Base-by-base conservation (phyloP, 23 tunicate species). In the Ciona savignyi region DNA sequence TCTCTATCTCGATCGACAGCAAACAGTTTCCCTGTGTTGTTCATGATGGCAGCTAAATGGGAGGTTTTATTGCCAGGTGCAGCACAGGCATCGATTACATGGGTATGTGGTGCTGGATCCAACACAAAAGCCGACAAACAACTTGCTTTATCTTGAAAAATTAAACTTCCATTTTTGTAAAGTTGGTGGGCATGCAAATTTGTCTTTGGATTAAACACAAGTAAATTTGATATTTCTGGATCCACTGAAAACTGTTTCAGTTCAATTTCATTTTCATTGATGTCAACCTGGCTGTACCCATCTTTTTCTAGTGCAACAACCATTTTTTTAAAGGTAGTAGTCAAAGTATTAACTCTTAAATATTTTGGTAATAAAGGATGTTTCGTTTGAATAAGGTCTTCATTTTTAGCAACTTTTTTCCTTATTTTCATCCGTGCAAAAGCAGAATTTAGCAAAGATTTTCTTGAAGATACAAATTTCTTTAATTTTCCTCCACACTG, bases 41-140 rank as follows among this genome's bases (percentile, higher is more conserved):
- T 33, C 97, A 91, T 91, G 1, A 91, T 25, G 0, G 95, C 77
- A 32, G 99, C 83, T 21, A 94, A 48, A 71, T 94, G 99, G 32
- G 89, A 83, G 9, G 99, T 94, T 79, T 94, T 94, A 35, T 94
- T 94, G 51, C 99, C 99, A 33, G 99, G 99, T 11, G 99, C 99
- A 4, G 99, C 95, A 82, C 95, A 86, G 9, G 95, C 89, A 79
- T 94, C 99, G 25, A 94, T 83, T 3, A 94, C 95, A 63, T 48
- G 32, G n/a, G 74, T 34, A 34, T 70, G 67, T 32, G 67, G 56
- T 22, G 70, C 35, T 65, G 99, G 99, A 34, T 64, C 23, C 51
- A 94, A 62, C 35, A 83, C 79, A 30, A 63, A 70, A 1, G 90
- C 90, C 32, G 99, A 90, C 20, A 94, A 35, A 56, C 99, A 94